Percentiles rank a stretch among this genome's conserved stretches.
Conservation (phyloP, 2,797 vertebrate species). For the Naso thynnoides region DNA sequence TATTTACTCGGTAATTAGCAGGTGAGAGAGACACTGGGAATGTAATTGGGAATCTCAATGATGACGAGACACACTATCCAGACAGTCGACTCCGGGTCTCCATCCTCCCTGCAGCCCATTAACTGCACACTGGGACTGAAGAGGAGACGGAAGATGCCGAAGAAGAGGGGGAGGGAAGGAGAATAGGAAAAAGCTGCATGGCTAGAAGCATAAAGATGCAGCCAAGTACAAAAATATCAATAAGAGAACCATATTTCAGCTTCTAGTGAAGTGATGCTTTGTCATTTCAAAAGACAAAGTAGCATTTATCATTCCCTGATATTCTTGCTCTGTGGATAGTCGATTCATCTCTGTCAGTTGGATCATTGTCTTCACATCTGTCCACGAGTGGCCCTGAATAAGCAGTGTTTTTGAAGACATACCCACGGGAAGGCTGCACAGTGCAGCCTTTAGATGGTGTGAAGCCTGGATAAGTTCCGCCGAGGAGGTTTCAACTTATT, state of each 20-base stretch:
- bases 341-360: slow-evolving; percentile 75
- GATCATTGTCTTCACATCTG: slow-evolving; percentile 74
- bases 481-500: slow-evolving; percentile 54
- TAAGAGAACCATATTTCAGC: slow-evolving; percentile 57
- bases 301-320: slow-evolving; percentile 65
- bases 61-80: slow-evolving; percentile 81
- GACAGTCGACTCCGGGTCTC: slow-evolving; percentile 78
- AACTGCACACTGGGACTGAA: slow-evolving; percentile 73
- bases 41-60: slow-evolving; percentile 87
- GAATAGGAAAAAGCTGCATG: slow-evolving; percentile 19
- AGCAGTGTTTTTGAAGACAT: slow-evolving; percentile 53
- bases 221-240: slow-evolving; percentile 45
- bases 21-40: slow-evolving; percentile 88
- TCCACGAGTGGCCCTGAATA: slow-evolving; percentile 61
- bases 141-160: slow-evolving; percentile 50
- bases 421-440: slow-evolving; percentile 50
- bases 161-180: slow-evolving; percentile 20
- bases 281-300: slow-evolving; percentile 62
- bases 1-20: slow-evolving; percentile 93
- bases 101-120: slow-evolving; percentile 84
- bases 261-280: slow-evolving; percentile 49
- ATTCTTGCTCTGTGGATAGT: slow-evolving; percentile 62
- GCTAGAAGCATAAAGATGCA: slow-evolving; percentile 26
- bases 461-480: slow-evolving; percentile 59
- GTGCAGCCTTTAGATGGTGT: slow-evolving; percentile 51